These are phyloP conservation scores for Smutsia temminckii DNA, from an alignment of 2,797 vertebrate genomes.

Conservation along the genomic window DNA sequence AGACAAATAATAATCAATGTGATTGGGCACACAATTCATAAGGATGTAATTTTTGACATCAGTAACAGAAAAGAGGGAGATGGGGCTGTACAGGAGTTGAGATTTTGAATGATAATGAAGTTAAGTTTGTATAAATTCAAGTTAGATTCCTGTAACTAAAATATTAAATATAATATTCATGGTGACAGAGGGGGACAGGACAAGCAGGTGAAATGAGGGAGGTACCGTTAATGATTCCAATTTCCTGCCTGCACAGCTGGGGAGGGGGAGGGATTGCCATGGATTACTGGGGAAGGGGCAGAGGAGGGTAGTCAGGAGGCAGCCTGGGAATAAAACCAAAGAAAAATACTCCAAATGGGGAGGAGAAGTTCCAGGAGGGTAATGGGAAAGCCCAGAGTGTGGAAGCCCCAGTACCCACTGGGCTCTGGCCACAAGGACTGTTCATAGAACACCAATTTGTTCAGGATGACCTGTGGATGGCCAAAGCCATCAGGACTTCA, in stretches of 20 bases:
- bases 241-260: background rate
- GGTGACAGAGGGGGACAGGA: background rate
- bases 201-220: background rate
- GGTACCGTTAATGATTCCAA: background rate
- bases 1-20: background rate
- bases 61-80: background rate
- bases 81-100: background rate
- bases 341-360: background rate
- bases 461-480: background rate
- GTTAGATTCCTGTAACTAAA: background rate
- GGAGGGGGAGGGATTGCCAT: background rate
- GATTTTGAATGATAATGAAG: background rate
- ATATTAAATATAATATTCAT: background rate
- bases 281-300: background rate
- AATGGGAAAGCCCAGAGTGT: background rate
- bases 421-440: background rate
- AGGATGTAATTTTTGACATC: background rate
- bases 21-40: background rate
- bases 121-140: background rate
- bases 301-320: background rate
- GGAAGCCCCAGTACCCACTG: background rate
- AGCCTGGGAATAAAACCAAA: background rate
- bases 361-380: background rate
- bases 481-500: background rate
- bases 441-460: background rate